These are phyloP conservation scores for Zootermopsis nevadensis DNA, from an alignment of 2,888 invertebrate genomes.

Conservation along the genomic window DNA sequence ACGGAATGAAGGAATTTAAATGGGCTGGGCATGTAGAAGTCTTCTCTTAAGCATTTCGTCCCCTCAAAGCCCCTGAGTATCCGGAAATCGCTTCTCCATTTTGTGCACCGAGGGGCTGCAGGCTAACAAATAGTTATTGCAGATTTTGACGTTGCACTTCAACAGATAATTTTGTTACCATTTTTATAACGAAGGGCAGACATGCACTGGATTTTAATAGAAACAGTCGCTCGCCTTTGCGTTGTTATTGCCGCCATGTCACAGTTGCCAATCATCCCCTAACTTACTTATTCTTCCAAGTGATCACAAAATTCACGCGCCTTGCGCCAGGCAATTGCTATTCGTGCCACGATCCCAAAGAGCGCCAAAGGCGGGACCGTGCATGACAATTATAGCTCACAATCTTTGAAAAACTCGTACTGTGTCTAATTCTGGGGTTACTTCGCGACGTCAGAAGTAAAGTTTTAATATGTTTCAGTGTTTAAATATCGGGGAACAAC, in stretches of 20 bases:
- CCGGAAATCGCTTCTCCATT: too few relatives aligned
- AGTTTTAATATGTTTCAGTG: too few relatives aligned
- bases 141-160: too few relatives aligned
- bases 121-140: too few relatives aligned
- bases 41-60: too few relatives aligned
- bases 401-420: neutral
- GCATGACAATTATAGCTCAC: neutral
- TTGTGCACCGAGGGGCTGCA: too few relatives aligned
- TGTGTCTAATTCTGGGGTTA: too few relatives aligned
- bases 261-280: neutral
- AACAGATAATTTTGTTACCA: neutral
- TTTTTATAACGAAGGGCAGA: neutral
- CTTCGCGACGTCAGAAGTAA: too few relatives aligned
- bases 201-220: neutral
- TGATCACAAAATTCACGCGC: neutral
- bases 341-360: neutral
- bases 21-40: too few relatives aligned
- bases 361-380: neutral
- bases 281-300: conserved; percentile 3
- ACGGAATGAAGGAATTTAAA: too few relatives aligned
- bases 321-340: neutral
- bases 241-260: neutral
- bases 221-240: neutral
- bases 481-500: too few relatives aligned
- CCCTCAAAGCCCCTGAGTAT: too few relatives aligned